Percentiles rank a stretch among this genome's conserved stretches.
Evolutionary conservation across 2,113 vertebrate species (phyloP).

Genomic region (Clarias gariepinus): DNA sequence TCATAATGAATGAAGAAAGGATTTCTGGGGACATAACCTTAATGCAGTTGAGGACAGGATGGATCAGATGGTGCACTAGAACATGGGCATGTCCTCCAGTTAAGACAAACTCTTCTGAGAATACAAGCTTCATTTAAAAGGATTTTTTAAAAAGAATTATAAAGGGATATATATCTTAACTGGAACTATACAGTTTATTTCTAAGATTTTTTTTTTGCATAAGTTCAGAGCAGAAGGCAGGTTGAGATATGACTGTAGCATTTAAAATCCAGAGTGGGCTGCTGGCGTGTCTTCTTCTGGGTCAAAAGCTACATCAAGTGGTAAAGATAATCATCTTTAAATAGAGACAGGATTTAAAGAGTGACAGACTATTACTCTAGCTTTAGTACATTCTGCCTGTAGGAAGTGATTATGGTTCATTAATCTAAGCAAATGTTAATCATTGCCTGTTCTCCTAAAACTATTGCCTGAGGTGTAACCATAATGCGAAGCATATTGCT

Average conservation of each 20-base stretch:
- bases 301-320: slow-evolving; percentile 31
- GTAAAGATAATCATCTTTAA: slow-evolving; percentile 46
- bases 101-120: background rate
- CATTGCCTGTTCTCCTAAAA: background rate
- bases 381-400: slow-evolving; percentile 36
- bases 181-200: slow-evolving; percentile 28
- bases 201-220: slow-evolving; percentile 33
- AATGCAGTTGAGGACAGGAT: background rate
- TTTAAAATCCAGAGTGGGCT: slow-evolving; percentile 21
- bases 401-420: slow-evolving; percentile 29
- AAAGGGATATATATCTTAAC: slow-evolving; percentile 13
- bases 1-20: background rate
- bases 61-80: background rate
- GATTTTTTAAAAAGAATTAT: background rate
- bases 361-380: slow-evolving; percentile 39
- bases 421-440: background rate
- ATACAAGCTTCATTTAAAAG: background rate
- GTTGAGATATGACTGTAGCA: slow-evolving; percentile 19
- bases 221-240: slow-evolving; percentile 22
- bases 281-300: slow-evolving; percentile 20
- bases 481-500: background rate
- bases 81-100: background rate
- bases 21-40: background rate
- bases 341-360: slow-evolving; percentile 40
- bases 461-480: background rate